A percentile compares a stretch with the other conserved stretches of the same genome.
Conservation (phyloP, 2,888 invertebrate species). For the Drosophila ochracea region DNA sequence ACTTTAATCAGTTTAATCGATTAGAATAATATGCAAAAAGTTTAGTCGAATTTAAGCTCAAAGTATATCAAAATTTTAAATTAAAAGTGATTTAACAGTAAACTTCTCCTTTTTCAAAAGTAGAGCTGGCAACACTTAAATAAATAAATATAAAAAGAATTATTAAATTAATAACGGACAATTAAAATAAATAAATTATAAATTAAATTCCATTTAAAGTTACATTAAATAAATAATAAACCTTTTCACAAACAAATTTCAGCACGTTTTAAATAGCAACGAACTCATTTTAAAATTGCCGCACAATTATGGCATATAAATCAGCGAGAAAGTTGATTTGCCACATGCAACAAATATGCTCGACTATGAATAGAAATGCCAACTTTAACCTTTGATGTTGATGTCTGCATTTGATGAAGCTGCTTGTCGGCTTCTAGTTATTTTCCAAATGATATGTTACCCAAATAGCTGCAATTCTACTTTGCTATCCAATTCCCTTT, state of each 20-base stretch:
- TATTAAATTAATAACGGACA: not conserved
- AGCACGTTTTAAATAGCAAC: not conserved
- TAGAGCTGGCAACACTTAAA: not conserved
- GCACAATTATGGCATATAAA: not conserved
- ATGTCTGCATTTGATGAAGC: slow-evolving; percentile 7
- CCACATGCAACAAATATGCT: slow-evolving; percentile 1
- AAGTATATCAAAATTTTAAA: too few relatives aligned
- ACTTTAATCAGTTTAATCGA: too few relatives aligned
- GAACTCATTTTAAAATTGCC: not conserved
- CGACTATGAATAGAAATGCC: not conserved
- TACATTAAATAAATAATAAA: not conserved
- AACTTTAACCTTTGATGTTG: slow-evolving; percentile 24
- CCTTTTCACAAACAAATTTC: not conserved
- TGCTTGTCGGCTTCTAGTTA: slow-evolving; percentile 12
- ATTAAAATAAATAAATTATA: not conserved
- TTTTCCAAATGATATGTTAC: slow-evolving; percentile 34
- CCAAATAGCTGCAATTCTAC: slow-evolving; percentile 40
- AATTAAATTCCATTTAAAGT: not conserved
- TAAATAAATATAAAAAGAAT: not conserved
- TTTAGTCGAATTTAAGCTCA: too few relatives aligned
- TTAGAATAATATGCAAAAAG: too few relatives aligned
- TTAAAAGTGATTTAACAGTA: too few relatives aligned
- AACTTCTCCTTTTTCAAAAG: not conserved
- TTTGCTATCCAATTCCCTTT: slow-evolving; percentile 2
- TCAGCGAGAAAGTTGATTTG: not conserved